Evolutionary conservation across 2,113 vertebrate genomes (phyloP).

Genomic region (Parus major): DNA sequence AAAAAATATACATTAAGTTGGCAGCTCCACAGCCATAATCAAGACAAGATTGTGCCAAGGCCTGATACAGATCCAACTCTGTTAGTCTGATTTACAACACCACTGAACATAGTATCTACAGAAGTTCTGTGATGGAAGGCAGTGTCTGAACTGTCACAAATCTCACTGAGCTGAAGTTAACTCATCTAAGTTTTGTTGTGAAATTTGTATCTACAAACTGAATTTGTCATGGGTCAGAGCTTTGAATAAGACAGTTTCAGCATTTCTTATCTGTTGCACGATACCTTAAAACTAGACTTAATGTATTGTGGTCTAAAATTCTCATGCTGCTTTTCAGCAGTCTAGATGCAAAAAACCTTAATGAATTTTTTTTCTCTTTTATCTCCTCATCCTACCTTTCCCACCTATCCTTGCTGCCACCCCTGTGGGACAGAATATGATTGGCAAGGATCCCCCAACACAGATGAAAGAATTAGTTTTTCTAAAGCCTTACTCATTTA

Average conservation of each 20-base stretch:
- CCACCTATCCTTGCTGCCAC: neutral
- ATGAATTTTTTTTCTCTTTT: neutral
- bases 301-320: neutral
- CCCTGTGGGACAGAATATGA: neutral
- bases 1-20: neutral
- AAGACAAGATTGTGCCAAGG: neutral
- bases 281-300: neutral
- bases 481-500: neutral
- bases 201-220: neutral
- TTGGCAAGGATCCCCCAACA: neutral
- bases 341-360: neutral
- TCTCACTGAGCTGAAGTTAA: neutral
- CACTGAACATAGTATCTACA: accelerated
- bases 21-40: neutral
- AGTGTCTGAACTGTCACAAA: neutral
- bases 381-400: neutral
- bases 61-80: neutral
- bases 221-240: neutral
- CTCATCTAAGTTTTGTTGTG: neutral
- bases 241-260: neutral
- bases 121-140: neutral
- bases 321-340: neutral
- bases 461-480: neutral
- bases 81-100: neutral
- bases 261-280: neutral